These are phyloP conservation scores for Plutella xylostella DNA, from an alignment of 2,888 invertebrate species.

Conservation along the genomic window DNA sequence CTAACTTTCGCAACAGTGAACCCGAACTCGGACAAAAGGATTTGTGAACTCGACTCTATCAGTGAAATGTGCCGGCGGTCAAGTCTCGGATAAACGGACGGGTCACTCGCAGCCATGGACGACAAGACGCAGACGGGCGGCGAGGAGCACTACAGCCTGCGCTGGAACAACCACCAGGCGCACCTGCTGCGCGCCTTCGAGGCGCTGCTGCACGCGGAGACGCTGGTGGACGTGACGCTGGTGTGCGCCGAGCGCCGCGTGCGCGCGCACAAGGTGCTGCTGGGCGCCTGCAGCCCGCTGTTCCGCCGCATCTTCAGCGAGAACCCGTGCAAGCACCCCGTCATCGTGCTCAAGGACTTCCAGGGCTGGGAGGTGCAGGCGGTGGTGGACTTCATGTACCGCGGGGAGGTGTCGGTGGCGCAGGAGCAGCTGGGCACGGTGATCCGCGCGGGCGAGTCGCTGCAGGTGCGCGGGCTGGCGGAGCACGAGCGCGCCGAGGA, in stretches of 20 bases:
- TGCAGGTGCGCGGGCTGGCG: conserved; percentile 85
- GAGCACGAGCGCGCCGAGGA: conserved; percentile 70
- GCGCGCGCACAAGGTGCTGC: conserved; percentile 90
- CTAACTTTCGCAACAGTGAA: no score
- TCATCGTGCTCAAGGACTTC: conserved; percentile 92
- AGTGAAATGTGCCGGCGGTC: conserved; percentile 46
- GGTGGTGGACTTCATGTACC: conserved; percentile 94
- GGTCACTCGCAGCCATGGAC: conserved; percentile 52
- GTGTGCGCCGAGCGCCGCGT: conserved; percentile 89
- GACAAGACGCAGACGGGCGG: conserved; percentile 47
- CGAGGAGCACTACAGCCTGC: conserved; percentile 88
- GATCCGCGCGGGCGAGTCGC: conserved; percentile 88
- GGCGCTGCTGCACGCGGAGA: conserved; percentile 86
- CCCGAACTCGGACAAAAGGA: conserved; percentile 18
- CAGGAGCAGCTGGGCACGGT: conserved; percentile 86
- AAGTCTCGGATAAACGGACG: conserved; percentile 57
- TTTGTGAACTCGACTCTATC: conserved; percentile 18
- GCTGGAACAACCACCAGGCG: conserved; percentile 94
- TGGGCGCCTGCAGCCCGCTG: conserved; percentile 90
- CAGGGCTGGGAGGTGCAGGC: conserved; percentile 90
- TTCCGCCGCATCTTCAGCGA: conserved; percentile 91
- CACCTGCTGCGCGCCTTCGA: conserved; percentile 91
- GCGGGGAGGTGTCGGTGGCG: conserved; percentile 90
- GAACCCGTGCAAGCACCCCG: conserved; percentile 93
- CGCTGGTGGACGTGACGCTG: conserved; percentile 89